These are phyloP conservation scores for Ennomos fuscantarius DNA, from an alignment of 2,888 invertebrate species.

Conservation along the genomic window DNA sequence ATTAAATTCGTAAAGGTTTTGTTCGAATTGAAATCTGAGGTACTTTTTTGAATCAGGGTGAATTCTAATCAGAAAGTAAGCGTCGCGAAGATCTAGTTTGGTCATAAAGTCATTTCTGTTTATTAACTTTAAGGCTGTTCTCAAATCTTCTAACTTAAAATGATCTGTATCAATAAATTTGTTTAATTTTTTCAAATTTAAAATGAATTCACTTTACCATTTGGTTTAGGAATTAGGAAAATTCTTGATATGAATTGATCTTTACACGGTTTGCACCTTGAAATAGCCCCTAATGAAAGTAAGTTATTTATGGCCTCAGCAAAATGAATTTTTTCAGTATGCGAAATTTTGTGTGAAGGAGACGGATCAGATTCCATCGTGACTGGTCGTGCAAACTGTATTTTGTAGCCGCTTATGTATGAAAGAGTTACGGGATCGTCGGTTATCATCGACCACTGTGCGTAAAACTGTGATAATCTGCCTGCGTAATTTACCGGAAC, in stretches of 20 bases:
- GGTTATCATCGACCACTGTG: no score
- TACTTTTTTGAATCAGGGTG: conserved; percentile 11
- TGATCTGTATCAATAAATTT: background rate
- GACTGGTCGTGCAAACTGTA: no score
- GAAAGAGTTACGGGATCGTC: no score
- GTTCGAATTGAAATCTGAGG: conserved; percentile 14
- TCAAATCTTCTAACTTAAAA: conserved; percentile 3
- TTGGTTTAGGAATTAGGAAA: background rate
- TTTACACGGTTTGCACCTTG: background rate
- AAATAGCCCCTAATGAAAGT: background rate
- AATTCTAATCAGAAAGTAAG: conserved; percentile 14
- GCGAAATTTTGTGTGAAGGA: no score
- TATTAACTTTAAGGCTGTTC: background rate
- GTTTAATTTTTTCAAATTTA: no score
- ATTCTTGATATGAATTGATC: background rate
- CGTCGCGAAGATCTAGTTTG: background rate
- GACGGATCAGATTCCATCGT: no score
- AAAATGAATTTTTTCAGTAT: no score
- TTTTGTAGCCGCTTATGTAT: no score
- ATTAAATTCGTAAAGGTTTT: conserved; percentile 23
- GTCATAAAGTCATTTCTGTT: background rate
- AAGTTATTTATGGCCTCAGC: background rate
- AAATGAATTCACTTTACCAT: background rate
- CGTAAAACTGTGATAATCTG: no score
- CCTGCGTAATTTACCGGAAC: no score